Evolutionary conservation across 2,888 invertebrate species (phyloP).

Genomic region (Smittia sp.): DNA sequence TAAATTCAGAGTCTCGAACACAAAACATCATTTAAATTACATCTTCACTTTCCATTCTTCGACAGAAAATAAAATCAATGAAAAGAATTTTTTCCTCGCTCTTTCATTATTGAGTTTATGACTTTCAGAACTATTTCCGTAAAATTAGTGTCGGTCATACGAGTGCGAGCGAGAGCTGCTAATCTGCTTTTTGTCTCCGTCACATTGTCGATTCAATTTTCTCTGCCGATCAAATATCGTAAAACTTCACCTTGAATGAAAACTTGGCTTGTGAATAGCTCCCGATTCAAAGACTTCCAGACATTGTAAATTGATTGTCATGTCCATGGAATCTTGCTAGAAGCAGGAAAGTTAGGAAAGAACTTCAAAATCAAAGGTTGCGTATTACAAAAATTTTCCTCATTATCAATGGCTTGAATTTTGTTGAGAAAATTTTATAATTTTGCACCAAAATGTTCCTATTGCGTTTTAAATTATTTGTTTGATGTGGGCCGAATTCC

Average conservation of each 20-base stretch:
- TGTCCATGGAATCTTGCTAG: no score
- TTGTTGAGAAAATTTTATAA: background rate
- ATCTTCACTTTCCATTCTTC: conserved; percentile 35
- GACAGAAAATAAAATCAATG: background rate
- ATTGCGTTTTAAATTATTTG: background rate
- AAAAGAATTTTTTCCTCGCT: background rate
- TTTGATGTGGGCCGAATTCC: background rate
- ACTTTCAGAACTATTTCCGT: conserved; percentile 23
- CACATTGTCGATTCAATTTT: background rate
- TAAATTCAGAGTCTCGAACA: background rate
- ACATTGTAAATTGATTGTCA: no score
- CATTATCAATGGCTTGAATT: background rate
- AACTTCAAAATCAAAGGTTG: no score
- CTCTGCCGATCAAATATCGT: background rate
- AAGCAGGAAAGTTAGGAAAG: no score
- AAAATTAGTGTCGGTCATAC: conserved; percentile 6
- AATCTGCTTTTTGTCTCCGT: conserved; percentile 14
- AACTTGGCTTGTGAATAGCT: background rate
- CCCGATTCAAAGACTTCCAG: no score
- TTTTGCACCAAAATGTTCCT: background rate
- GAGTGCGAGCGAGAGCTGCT: background rate
- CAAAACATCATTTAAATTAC: conserved; percentile 29
- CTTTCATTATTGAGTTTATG: background rate
- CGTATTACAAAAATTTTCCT: no score
- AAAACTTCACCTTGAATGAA: background rate